Conservation (phyloP, 2,888 invertebrate species). For the Synergus umbraculus region DNA sequence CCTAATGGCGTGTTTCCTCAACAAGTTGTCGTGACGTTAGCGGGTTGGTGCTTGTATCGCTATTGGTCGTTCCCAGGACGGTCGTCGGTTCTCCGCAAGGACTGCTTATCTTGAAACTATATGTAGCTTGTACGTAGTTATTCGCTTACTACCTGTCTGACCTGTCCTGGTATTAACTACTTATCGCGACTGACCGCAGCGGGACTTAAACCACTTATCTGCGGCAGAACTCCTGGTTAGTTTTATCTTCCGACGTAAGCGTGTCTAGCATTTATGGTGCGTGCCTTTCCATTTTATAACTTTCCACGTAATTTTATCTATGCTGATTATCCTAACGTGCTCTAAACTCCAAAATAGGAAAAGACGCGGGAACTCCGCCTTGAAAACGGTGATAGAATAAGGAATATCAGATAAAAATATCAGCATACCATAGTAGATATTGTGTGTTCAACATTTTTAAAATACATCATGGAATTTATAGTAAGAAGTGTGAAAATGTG, state of each 20-base stretch:
- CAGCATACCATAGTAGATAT: too few relatives aligned
- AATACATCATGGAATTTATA: background rate
- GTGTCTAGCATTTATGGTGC: constrained; percentile 58
- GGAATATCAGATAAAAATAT: background rate
- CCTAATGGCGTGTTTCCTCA: constrained; percentile 47
- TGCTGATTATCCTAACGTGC: constrained; percentile 69
- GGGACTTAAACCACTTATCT: constrained; percentile 42
- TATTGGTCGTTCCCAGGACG: constrained; percentile 39
- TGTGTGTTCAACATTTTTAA: too few relatives aligned
- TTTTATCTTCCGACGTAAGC: constrained; percentile 54
- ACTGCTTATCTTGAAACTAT: constrained; percentile 44
- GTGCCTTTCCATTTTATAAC: constrained; percentile 44
- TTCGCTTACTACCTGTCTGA: constrained; percentile 2
- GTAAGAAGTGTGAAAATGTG: background rate
- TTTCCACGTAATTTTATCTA: constrained; percentile 67
- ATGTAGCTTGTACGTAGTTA: background rate
- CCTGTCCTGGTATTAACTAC: constrained; percentile 35
- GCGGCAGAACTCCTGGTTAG: background rate
- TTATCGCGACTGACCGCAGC: constrained; percentile 50
- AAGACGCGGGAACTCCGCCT: background rate
- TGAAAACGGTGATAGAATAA: background rate
- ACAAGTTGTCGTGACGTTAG: constrained; percentile 48
- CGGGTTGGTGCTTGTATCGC: constrained; percentile 4
- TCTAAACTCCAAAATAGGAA: constrained; percentile 45
- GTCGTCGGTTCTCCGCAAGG: constrained; percentile 42